Conservation (phyloP, 2,797 vertebrate genomes). For the Microhierax caerulescens region DNA sequence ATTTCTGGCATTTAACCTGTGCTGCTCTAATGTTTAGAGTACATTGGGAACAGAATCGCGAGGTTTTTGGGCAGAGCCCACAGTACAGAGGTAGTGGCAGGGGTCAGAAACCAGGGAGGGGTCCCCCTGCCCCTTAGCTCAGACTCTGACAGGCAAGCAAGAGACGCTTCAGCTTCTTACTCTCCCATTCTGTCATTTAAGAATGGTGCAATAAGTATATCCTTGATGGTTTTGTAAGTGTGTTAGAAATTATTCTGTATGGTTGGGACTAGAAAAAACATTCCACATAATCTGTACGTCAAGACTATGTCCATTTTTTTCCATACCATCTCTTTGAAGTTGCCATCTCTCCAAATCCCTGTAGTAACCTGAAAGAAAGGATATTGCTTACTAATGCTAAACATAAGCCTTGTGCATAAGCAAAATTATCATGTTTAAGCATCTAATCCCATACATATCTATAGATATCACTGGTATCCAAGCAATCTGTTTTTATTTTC, state of each 20-base stretch:
- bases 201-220: not conserved
- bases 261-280: not conserved
- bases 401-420: not conserved
- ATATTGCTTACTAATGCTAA: not conserved
- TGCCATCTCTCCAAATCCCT: not conserved
- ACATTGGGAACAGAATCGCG: not conserved
- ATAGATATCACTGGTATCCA: not conserved
- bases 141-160: not conserved
- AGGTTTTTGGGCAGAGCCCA: not conserved
- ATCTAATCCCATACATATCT: slow-evolving; percentile 17
- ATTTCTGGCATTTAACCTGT: not conserved
- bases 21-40: not conserved
- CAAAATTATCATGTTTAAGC: not conserved
- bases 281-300: not conserved
- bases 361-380: not conserved
- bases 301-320: not conserved
- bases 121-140: not conserved
- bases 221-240: not conserved
- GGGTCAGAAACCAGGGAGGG: not conserved
- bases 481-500: slow-evolving; percentile 3
- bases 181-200: not conserved
- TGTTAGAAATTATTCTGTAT: not conserved
- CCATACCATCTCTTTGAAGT: not conserved
- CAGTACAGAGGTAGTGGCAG: not conserved
- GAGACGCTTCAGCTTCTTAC: not conserved